Evolutionary conservation across 2,797 vertebrate species (phyloP).

Genomic region (Diplodus sargus): DNA sequence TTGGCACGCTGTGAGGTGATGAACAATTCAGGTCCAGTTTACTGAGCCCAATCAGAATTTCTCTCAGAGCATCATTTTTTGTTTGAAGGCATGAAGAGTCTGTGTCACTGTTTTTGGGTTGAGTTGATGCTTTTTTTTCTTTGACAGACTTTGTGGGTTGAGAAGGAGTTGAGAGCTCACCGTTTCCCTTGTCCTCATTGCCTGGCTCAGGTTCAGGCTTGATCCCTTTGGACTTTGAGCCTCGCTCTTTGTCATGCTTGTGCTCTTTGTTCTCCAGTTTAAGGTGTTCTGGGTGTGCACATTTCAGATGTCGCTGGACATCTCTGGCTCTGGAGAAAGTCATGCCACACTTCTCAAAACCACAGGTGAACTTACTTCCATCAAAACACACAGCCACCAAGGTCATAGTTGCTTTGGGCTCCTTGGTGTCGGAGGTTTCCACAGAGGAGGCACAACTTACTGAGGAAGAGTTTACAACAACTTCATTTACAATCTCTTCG

Average conservation of each 20-base stretch:
- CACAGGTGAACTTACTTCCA: constrained; percentile 91
- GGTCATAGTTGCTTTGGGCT: constrained; percentile 79
- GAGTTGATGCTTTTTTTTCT: constrained; percentile 53
- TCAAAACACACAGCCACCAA: constrained; percentile 91
- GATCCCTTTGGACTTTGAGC: constrained; percentile 65
- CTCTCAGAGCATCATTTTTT: constrained; percentile 86
- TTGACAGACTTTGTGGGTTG: constrained; percentile 48
- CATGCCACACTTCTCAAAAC: constrained; percentile 92
- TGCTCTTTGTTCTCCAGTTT: constrained; percentile 87
- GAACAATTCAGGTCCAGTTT: constrained; percentile 90
- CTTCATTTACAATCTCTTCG: constrained; percentile 56
- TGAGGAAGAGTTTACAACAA: constrained; percentile 48
- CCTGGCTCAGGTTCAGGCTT: constrained; percentile 64
- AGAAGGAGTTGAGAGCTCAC: constrained; percentile 55
- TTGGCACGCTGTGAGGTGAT: constrained; percentile 41
- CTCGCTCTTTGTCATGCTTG: constrained; percentile 75
- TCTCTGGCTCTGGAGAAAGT: constrained; percentile 91
- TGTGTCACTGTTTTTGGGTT: constrained; percentile 46
- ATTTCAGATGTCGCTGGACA: constrained; percentile 92
- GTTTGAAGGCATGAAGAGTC: constrained; percentile 60
- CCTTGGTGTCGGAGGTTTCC: constrained; percentile 48
- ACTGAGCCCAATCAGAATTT: constrained; percentile 91
- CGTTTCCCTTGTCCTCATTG: constrained; percentile 76
- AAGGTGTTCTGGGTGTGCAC: constrained; percentile 89
- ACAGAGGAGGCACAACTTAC: constrained; percentile 56